Conservation (phyloP, 2,797 vertebrate species). For the Malurus leucopterus region DNA sequence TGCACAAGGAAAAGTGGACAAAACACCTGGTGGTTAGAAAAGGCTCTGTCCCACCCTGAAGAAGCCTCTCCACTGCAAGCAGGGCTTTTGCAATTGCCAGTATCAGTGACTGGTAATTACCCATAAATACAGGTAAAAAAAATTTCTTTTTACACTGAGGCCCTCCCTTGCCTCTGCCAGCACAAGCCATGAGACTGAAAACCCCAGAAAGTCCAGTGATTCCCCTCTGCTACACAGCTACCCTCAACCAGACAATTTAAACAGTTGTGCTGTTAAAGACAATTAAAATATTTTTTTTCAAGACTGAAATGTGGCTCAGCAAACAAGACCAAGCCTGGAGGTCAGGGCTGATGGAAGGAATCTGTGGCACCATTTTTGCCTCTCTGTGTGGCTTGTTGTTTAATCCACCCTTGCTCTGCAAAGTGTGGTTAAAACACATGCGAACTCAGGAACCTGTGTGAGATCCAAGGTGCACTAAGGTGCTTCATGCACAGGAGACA, state of each 20-base stretch:
- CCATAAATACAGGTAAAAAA: neutral
- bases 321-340: neutral
- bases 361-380: neutral
- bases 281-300: neutral
- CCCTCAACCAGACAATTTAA: neutral
- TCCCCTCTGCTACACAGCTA: neutral
- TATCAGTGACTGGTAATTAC: neutral
- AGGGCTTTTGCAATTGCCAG: neutral
- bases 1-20: conserved; percentile 41
- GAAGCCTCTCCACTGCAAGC: neutral
- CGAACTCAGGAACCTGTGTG: accelerated
- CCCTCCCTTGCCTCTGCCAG: neutral
- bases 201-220: neutral
- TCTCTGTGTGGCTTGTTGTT: neutral
- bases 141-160: neutral
- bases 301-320: neutral
- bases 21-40: neutral
- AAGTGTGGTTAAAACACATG: neutral
- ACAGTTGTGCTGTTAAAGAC: neutral
- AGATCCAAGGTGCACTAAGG: neutral
- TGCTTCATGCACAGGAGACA: neutral
- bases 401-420: neutral
- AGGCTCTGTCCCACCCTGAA: neutral
- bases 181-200: neutral
- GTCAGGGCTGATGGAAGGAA: neutral